Evolutionary conservation across 2,888 invertebrate species (phyloP), one percentile per base, ranked within the genome.

Genomic region (Apoda limacodes): DNA sequence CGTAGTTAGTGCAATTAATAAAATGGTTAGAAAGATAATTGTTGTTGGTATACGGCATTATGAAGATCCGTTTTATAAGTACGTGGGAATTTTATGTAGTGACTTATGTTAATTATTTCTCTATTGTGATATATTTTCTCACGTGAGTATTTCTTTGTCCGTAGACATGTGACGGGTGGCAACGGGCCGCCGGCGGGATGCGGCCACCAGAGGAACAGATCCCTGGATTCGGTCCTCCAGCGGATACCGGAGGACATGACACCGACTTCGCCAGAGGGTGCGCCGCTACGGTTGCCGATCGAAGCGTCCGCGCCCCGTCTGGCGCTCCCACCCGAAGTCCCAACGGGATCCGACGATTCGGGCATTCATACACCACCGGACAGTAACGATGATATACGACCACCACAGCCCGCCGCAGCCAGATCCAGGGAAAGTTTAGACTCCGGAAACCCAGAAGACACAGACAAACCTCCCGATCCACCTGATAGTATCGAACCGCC

Each of bases 151-250:
- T 42, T 50, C 37, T 55, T 69, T 76, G 69, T 70, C 53, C 47
- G 21, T 60, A 80, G 80, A 55, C 75, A 80, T 68, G 75, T 78
- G 75, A 74, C 72, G 55, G 67, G 68, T 29, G 56, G 65, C 20
- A 69, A 54, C 35, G 75, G 74, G 59, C 76, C 76, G 64, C 72
- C 76, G 28, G 65, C 75, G 40, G 78, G 75, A 72, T 76, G 88
- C 44, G 86, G 88, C 53, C 92, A 92, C 65, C 93, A 93, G 72
- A 86, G 94, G 52, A 94, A 94, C 82, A 87, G 94, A 45, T 93
- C 93, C 61, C 80, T 94, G 65, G 94, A 95, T 68, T 94, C 93
- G 35, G 94, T 93, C 37, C 83, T 93, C 43, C 93, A 93, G 67
- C 84, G 92, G 66, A 93, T 94, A 61, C 93, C 93, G 38, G 93